Conservation (phyloP, 2,888 invertebrate genomes). For the Linhomoeus sp. region DNA sequence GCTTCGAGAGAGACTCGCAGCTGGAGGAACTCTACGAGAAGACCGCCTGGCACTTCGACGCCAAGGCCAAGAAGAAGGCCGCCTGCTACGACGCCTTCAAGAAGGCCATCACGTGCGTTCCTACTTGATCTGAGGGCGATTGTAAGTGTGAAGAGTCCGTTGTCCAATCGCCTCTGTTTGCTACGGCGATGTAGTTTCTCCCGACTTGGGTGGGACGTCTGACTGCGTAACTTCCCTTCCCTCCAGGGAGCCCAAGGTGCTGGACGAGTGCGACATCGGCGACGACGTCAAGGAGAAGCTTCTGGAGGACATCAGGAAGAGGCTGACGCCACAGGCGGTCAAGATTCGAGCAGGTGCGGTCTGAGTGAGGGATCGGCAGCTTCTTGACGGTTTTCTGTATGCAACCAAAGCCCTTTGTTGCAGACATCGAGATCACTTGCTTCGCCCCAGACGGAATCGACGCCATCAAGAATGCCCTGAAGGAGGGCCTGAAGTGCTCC, state of each 20-base stretch:
- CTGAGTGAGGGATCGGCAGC: too few relatives aligned
- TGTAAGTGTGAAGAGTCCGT: background rate
- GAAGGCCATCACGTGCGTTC: constrained; percentile 70
- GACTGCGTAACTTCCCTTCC: too few relatives aligned
- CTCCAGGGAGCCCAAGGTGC: constrained; percentile 68
- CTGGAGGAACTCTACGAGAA: constrained; percentile 81
- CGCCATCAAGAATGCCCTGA: constrained; percentile 75
- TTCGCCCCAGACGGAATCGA: constrained; percentile 96
- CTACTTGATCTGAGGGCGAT: background rate
- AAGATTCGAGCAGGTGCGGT: constrained; percentile 60
- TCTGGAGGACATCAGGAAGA: constrained; percentile 76
- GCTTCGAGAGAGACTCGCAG: constrained; percentile 72
- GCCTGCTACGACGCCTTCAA: constrained; percentile 95
- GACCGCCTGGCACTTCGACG: constrained; percentile 96
- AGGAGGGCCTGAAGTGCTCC: constrained; percentile 67
- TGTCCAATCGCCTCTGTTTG: too few relatives aligned
- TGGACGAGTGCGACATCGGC: constrained; percentile 86
- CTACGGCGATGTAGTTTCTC: constrained; percentile 3
- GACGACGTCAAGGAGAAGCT: constrained; percentile 74
- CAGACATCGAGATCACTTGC: constrained; percentile 66
- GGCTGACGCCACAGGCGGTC: constrained; percentile 87
- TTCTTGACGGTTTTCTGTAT: too few relatives aligned
- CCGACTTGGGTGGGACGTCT: too few relatives aligned
- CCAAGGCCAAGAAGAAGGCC: constrained; percentile 83
- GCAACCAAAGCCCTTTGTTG: too few relatives aligned